A percentile compares a stretch with the other conserved stretches of the same genome.
These are phyloP conservation scores for Halcyon chelicuti DNA, from an alignment of 2,797 vertebrate genomes.

Conservation along the genomic window DNA sequence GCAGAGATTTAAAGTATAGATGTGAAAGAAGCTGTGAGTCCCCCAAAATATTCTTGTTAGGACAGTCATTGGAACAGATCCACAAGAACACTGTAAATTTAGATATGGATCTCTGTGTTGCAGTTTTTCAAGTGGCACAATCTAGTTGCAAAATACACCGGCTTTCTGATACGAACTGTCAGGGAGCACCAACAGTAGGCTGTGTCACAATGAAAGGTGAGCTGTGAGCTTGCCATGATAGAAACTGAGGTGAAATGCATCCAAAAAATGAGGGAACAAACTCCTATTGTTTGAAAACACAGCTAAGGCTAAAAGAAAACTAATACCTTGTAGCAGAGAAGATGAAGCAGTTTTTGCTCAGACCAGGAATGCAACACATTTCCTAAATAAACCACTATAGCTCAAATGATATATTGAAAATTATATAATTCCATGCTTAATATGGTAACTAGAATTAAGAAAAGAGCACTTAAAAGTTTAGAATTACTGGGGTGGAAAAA, in stretches of 20 bases:
- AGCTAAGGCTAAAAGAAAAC: background rate
- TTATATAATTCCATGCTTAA: background rate
- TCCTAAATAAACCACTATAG: background rate
- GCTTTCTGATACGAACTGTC: background rate
- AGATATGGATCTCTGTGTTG: background rate
- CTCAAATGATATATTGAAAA: background rate
- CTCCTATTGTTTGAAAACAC: background rate
- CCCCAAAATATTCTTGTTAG: background rate
- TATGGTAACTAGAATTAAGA: conserved; percentile 31
- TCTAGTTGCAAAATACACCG: background rate
- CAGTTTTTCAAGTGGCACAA: background rate
- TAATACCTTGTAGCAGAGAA: background rate
- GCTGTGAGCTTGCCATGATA: background rate
- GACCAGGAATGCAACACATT: background rate
- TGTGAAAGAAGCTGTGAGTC: background rate
- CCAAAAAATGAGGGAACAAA: background rate
- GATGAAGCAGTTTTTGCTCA: background rate
- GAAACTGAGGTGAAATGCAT: background rate
- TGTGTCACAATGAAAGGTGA: background rate
- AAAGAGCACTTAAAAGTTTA: conserved; percentile 23
- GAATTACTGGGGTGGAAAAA: conserved; percentile 18
- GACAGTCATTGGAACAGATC: background rate
- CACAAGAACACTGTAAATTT: background rate
- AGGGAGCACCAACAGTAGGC: background rate
- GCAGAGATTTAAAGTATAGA: background rate